Evolutionary conservation across 1,140 invertebrate species (phyloP).

Genomic region (Formica exsecta): DNA sequence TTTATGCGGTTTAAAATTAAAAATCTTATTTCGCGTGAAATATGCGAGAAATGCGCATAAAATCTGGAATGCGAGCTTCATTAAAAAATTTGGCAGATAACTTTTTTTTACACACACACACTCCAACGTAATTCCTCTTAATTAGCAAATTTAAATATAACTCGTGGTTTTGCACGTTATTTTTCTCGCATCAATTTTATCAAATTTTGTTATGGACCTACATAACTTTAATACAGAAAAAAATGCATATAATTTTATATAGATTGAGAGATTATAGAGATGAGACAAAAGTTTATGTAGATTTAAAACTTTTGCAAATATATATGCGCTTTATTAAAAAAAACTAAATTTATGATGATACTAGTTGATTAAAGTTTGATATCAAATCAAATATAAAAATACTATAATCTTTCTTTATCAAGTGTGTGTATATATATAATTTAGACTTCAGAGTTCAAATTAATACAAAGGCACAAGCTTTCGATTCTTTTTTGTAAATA

Average conservation of each 20-base stretch:
- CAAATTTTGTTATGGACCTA: background rate
- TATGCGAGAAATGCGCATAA: conserved; percentile 22
- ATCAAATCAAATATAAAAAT: background rate
- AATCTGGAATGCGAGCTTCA: conserved; percentile 25
- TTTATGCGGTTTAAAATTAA: background rate
- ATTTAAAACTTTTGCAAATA: background rate
- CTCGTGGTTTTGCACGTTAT: background rate
- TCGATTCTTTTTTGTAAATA: background rate
- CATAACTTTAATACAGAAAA: background rate
- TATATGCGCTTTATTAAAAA: background rate
- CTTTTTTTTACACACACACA: background rate
- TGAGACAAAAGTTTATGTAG: background rate
- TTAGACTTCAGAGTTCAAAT: background rate
- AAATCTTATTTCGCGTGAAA: background rate
- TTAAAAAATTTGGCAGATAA: conserved; percentile 23
- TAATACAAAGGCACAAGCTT: background rate
- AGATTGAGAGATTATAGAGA: no score
- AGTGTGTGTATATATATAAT: background rate
- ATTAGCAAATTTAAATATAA: background rate
- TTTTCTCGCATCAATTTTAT: background rate
- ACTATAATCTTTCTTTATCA: background rate
- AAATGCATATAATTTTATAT: background rate
- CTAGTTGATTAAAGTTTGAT: background rate
- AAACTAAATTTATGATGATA: no score
- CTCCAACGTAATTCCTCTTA: background rate